Conservation (phyloP, 1,140 invertebrate species). For the Rhysida immarginata region DNA sequence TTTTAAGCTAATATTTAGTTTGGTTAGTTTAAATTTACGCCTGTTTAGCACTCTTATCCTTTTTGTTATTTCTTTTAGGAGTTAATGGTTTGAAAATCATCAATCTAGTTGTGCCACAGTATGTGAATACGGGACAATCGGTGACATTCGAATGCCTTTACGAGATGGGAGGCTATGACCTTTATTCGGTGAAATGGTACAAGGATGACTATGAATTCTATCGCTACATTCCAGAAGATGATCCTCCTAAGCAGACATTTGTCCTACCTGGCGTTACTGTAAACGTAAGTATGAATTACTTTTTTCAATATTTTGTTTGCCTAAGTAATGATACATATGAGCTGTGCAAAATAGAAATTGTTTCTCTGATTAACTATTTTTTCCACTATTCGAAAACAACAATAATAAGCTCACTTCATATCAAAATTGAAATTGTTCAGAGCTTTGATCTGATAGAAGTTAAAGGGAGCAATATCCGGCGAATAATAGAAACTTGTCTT, state of each 20-base stretch:
- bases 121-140: conserved; percentile 43
- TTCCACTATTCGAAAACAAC: too few relatives aligned
- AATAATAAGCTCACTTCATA: too few relatives aligned
- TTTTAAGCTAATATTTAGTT: too few relatives aligned
- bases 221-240: conserved; percentile 52
- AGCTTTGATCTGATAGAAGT: too few relatives aligned
- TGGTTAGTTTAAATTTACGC: too few relatives aligned
- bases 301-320: neutral
- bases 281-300: conserved; percentile 45
- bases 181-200: conserved; percentile 79
- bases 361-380: too few relatives aligned
- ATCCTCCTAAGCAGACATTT: conserved; percentile 54
- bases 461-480: too few relatives aligned
- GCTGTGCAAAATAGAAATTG: too few relatives aligned
- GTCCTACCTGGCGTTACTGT: conserved; percentile 57
- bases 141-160: conserved; percentile 57
- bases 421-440: too few relatives aligned
- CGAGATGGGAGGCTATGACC: conserved; percentile 53
- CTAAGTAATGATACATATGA: too few relatives aligned
- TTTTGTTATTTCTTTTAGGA: conserved; percentile 14
- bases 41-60: too few relatives aligned
- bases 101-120: conserved; percentile 47
- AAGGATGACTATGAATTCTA: conserved; percentile 61
- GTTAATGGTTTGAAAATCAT: conserved; percentile 38
- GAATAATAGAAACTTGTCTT: too few relatives aligned